A percentile compares a stretch with the other conserved stretches of the same genome.
These are phyloP conservation scores for Trichogramma pretiosum DNA, from an alignment of 1,140 invertebrate species.

Conservation along the genomic window DNA sequence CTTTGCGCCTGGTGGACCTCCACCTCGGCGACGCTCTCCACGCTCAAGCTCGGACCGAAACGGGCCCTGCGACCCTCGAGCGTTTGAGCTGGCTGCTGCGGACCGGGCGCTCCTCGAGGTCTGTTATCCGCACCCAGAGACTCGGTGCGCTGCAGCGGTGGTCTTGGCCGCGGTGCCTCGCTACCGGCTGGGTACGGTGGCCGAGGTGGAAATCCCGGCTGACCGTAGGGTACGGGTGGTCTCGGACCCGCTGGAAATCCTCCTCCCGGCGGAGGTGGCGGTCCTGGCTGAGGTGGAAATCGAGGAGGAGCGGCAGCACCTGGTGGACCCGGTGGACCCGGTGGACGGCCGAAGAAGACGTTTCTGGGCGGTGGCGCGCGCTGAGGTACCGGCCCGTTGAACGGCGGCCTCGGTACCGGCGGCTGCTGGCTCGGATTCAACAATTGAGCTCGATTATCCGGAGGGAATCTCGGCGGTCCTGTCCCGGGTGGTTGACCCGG, in stretches of 20 bases:
- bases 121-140: conserved; percentile 13
- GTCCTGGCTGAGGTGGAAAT: conserved; percentile 4
- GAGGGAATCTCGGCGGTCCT: conserved; percentile 36
- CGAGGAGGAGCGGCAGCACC: conserved; percentile 19
- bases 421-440: conserved; percentile 27
- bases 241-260: background rate
- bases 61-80: background rate
- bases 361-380: conserved; percentile 42
- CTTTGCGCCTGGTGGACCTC: background rate
- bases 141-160: conserved; percentile 12
- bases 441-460: conserved; percentile 41
- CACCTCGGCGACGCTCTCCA: background rate
- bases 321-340: conserved; percentile 18
- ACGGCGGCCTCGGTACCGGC: conserved; percentile 30
- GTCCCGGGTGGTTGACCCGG: conserved; percentile 20
- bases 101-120: conserved; percentile 1
- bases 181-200: conserved; percentile 25
- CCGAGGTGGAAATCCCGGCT: background rate
- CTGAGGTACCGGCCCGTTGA: conserved; percentile 30
- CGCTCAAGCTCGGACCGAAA: background rate
- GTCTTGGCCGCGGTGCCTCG: conserved; percentile 18
- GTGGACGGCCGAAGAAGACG: conserved; percentile 25
- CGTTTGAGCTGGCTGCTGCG: background rate
- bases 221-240: background rate
- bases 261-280: conserved; percentile 11